Conservation (phyloP, 1,140 invertebrate genomes). For the Drosophila rhopaloa region DNA sequence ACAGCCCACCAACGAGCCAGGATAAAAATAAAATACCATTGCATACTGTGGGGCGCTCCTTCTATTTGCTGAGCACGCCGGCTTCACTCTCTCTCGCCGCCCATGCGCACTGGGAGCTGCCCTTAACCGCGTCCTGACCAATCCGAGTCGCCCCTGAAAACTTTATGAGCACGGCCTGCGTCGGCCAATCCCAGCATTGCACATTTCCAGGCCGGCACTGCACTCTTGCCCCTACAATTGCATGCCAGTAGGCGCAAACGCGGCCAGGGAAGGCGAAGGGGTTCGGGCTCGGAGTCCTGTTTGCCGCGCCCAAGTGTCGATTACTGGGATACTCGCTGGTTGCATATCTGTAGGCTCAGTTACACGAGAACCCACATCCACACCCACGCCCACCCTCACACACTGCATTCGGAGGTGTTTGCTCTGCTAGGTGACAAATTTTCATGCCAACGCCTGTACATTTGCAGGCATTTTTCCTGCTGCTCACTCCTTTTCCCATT, state of each 20-base stretch:
- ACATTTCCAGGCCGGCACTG: conserved; percentile 67
- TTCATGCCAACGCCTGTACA: conserved; percentile 79
- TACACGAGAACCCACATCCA: conserved; percentile 39
- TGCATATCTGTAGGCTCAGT: conserved; percentile 76
- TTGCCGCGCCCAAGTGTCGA: conserved; percentile 81
- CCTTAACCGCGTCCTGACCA: conserved; percentile 57
- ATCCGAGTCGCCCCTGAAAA: conserved; percentile 49
- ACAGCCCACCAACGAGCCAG: conserved; percentile 23
- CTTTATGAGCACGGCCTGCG: conserved; percentile 50
- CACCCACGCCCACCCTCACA: neutral
- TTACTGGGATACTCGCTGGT: conserved; percentile 70
- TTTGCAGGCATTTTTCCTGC: conserved; percentile 69
- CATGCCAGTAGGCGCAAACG: conserved; percentile 61
- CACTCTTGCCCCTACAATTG: conserved; percentile 64
- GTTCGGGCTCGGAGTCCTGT: conserved; percentile 24
- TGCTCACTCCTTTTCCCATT: conserved; percentile 51
- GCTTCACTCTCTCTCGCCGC: conserved; percentile 44
- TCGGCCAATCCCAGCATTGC: conserved; percentile 61
- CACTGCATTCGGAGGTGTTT: conserved; percentile 54
- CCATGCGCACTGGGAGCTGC: conserved; percentile 69
- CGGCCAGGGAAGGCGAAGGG: conserved; percentile 28
- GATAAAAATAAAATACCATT: conserved; percentile 46
- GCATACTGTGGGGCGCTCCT: conserved; percentile 50
- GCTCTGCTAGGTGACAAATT: conserved; percentile 81
- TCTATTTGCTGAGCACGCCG: conserved; percentile 75